Conservation (phyloP, 1,140 invertebrate species). For the Drosophila auraria region DNA sequence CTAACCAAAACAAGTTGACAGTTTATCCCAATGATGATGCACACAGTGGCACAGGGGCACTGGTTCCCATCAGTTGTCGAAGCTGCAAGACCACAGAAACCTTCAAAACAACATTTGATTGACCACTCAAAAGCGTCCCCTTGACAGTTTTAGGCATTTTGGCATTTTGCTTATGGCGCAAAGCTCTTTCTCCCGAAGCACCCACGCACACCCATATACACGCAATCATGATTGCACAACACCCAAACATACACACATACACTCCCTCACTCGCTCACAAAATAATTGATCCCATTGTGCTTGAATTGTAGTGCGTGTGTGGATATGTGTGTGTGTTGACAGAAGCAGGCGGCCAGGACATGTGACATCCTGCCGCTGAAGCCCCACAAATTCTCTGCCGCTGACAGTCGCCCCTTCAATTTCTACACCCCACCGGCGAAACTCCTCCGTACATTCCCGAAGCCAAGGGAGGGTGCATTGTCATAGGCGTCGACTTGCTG, state of each 20-base stretch:
- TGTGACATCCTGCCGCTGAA: constrained; percentile 57
- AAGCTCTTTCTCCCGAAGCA: constrained; percentile 28
- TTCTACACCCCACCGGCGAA: constrained; percentile 2
- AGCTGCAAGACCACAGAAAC: constrained; percentile 62
- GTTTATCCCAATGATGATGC: constrained; percentile 10
- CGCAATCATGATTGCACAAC: constrained; percentile 66
- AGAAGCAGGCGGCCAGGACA: constrained; percentile 57
- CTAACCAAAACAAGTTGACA: constrained; percentile 26
- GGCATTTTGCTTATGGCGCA: constrained; percentile 54
- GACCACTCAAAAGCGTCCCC: constrained; percentile 66
- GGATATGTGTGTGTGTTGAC: constrained; percentile 60
- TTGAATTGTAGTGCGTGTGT: constrained; percentile 62
- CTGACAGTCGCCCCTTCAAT: constrained; percentile 51
- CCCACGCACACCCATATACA: constrained; percentile 2
- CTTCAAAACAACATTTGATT: constrained; percentile 79
- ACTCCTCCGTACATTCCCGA: background rate
- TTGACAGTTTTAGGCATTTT: constrained; percentile 62
- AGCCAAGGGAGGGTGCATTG: constrained; percentile 21
- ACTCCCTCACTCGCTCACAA: constrained; percentile 27
- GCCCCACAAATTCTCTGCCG: constrained; percentile 63
- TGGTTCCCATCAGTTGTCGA: constrained; percentile 24
- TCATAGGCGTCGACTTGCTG: constrained; percentile 61
- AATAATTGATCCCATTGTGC: constrained; percentile 82
- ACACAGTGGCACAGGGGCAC: background rate
- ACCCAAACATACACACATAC: constrained; percentile 23